Percentiles rank a stretch among this genome's conserved stretches.
Evolutionary conservation across 2,113 vertebrate species (phyloP).

Genomic region (Nesoenas mayeri): DNA sequence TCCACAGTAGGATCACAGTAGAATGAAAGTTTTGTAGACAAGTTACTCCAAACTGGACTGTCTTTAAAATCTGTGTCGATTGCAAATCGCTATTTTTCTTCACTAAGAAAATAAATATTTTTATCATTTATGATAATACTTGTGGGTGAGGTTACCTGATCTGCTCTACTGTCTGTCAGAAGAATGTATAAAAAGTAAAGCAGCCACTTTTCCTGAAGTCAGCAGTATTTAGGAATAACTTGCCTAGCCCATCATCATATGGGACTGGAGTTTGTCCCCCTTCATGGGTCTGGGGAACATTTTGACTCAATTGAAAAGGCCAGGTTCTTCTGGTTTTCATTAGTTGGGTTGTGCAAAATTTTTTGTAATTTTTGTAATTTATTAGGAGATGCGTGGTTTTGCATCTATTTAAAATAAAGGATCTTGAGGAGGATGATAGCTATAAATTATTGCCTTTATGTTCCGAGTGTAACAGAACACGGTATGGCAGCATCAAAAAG

Average conservation of each 20-base stretch:
- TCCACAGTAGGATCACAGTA: background rate
- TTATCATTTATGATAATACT: background rate
- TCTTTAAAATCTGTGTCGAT: background rate
- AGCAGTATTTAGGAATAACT: background rate
- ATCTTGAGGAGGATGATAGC: background rate
- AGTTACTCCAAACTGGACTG: background rate
- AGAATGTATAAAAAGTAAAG: background rate
- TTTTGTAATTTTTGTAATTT: too few species aligned
- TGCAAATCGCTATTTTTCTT: background rate
- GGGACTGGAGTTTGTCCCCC: background rate
- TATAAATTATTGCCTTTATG: background rate
- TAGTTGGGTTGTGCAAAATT: background rate
- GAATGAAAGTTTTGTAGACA: background rate
- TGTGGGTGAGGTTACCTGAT: background rate
- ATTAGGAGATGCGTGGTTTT: background rate
- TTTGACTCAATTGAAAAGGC: background rate
- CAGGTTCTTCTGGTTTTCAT: background rate
- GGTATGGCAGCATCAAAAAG: background rate
- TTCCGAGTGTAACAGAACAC: background rate
- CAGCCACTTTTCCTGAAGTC: background rate
- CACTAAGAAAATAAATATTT: background rate
- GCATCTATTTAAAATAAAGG: background rate
- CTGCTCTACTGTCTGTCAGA: background rate
- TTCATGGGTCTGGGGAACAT: accelerated
- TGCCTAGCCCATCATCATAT: background rate